Conservation (phyloP, 1,140 invertebrate genomes). For the Drosophila teissieri region DNA sequence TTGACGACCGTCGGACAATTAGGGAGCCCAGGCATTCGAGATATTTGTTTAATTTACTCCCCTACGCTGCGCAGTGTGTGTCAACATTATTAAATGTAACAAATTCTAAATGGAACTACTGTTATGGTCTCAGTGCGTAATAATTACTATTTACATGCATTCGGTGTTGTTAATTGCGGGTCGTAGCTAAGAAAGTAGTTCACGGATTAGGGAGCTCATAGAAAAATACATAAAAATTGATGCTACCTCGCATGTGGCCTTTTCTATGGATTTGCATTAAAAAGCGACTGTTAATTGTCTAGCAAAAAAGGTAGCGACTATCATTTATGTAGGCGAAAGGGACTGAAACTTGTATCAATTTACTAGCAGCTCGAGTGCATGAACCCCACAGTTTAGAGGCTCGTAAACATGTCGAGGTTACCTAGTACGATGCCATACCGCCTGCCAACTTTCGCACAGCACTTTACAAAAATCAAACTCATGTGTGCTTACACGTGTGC, state of each 20-base stretch:
- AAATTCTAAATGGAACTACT: constrained; percentile 10
- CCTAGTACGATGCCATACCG: constrained; percentile 1
- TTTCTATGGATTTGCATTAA: no score
- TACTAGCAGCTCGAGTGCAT: constrained; percentile 26
- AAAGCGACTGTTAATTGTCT: neutral
- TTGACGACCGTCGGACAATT: constrained; percentile 38
- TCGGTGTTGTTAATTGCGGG: constrained; percentile 3
- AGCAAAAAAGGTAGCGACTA: neutral
- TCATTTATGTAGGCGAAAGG: constrained; percentile 22
- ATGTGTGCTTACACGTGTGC: constrained; percentile 35
- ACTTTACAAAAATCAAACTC: constrained; percentile 56
- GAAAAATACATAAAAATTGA: neutral
- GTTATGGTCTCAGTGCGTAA: constrained; percentile 11
- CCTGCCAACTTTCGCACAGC: constrained; percentile 50
- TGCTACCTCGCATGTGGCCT: no score
- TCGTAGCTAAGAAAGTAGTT: neutral
- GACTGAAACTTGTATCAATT: constrained; percentile 48
- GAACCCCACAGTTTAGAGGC: constrained; percentile 39
- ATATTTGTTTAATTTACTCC: constrained; percentile 42
- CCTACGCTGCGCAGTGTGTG: constrained; percentile 16
- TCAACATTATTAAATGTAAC: constrained; percentile 43
- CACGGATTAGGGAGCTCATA: neutral
- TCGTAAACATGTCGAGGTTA: constrained; percentile 47
- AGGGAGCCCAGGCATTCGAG: constrained; percentile 24
- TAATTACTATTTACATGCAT: constrained; percentile 22